Evolutionary conservation across 2,888 invertebrate genomes (phyloP).

Genomic region (Seira sanloemensis): DNA sequence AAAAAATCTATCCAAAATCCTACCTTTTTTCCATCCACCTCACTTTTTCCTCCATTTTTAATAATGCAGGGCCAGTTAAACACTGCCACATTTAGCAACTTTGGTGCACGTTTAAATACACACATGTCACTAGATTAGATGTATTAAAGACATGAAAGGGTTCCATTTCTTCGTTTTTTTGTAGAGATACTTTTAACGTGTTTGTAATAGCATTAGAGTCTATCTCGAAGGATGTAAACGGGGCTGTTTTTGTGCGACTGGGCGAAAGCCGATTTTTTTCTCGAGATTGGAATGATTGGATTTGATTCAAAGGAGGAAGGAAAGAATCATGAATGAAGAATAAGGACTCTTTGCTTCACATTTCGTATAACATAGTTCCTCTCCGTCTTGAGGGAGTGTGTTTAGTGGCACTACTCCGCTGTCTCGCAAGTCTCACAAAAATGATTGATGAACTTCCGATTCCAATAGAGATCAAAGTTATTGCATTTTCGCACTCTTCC

Average conservation of each 20-base stretch:
- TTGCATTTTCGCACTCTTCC: slow-evolving; percentile 64
- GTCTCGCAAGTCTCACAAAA: slow-evolving; percentile 63
- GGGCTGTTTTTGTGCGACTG: neutral
- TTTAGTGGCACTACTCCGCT: slow-evolving; percentile 29
- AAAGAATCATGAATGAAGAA: slow-evolving; percentile 16
- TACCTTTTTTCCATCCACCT: neutral
- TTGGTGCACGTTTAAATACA: neutral
- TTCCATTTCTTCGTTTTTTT: neutral
- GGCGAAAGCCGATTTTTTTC: neutral
- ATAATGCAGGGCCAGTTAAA: neutral
- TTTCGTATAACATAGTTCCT: neutral
- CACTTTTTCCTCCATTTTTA: neutral
- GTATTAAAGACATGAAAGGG: neutral
- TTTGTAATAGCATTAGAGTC: neutral
- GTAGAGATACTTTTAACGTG: neutral
- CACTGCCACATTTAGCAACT: neutral
- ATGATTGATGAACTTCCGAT: slow-evolving; percentile 74
- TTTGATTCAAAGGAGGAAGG: slow-evolving; percentile 3
- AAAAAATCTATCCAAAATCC: neutral
- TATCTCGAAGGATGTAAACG: neutral
- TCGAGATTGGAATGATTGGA: too few relatives aligned
- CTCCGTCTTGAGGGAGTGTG: neutral
- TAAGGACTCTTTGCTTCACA: neutral
- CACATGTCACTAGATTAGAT: neutral
- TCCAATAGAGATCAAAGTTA: slow-evolving; percentile 74